Evolutionary conservation across 2,888 invertebrate species (phyloP), one percentile per base, ranked within the genome.

Genomic region (Habrosyne pyritoides): DNA sequence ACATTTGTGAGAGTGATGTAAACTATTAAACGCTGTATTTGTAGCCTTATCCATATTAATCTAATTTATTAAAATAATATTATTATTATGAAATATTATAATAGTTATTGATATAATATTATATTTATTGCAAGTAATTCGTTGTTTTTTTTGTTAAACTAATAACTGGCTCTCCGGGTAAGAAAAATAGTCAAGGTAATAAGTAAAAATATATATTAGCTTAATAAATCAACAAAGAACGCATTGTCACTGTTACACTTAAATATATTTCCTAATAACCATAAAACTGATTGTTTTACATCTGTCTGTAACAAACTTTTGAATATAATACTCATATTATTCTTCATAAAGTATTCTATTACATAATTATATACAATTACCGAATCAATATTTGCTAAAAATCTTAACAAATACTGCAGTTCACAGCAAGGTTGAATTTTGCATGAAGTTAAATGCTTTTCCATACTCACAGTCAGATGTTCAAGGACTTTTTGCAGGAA

Each of bases 1-100:
- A 79, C 73, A 80, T 79, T 81, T 84, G 83, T 83, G 88, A 83
- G 83, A 79, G 83, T 75, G 75, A 78, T 70, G 74, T 78, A 73
- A 73, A 73, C 63, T 79, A 80, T 77, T 73, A 77, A 83, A 84
- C 61, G 81, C 81, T 87, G 83, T 83, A 84, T 79, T 72, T 83
- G 87, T 91, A 91, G 89, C 87, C 88, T 89, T 90, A 90, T 83
- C 82, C 84, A 77, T 86, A 84, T 79, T 87, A 83, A 83, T 83
- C 86, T 87, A 81, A 84, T 79, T 79, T 71, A 75, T 69, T 67
- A 64, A 67, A 69, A 69, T 78, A 74, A 75, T 73, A 81, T 71
- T 66, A 82, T 83, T 85, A 86, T 81, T 74, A 73, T 73, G 71
- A 72, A 82, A 79, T 81, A 85, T 77, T 77, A 83, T 75, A 73